Percentiles rank a stretch among this genome's conserved stretches.
phyloP scores from a whole-genome alignment of 2,113 vertebrate species.

The Colinus virginianus region DNA sequence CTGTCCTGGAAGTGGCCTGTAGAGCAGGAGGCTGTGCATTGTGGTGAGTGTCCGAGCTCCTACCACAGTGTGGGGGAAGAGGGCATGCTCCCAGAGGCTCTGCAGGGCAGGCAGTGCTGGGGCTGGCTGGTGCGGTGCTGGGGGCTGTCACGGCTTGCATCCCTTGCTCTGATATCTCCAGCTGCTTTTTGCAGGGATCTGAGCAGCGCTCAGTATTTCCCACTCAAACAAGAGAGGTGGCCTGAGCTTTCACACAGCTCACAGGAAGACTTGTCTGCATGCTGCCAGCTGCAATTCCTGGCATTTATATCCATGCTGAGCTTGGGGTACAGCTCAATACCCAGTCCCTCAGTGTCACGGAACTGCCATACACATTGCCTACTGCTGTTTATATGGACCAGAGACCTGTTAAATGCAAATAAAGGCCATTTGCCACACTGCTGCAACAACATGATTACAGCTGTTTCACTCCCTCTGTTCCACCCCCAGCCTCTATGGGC shows the following conservation, averaged over 20 bases:
- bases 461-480: neutral
- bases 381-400: neutral
- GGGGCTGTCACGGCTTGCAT: neutral
- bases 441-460: neutral
- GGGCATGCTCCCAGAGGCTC: neutral
- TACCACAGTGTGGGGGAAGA: neutral
- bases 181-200: neutral
- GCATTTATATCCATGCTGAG: neutral
- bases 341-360: accelerated
- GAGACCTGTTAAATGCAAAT: neutral
- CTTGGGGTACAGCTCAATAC: neutral
- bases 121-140: neutral
- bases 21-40: neutral
- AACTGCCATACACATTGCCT: neutral
- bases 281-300: neutral
- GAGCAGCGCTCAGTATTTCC: neutral
- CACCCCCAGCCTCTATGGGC: neutral
- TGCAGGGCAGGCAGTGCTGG: neutral
- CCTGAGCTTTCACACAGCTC: neutral
- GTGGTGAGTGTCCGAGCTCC: neutral
- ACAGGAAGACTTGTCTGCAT: neutral
- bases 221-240: neutral
- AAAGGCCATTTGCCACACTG: neutral
- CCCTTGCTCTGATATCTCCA: neutral
- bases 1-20: neutral